phyloP scores from a whole-genome alignment of 2,797 vertebrate genomes.

The Smutsia gigantea region DNA sequence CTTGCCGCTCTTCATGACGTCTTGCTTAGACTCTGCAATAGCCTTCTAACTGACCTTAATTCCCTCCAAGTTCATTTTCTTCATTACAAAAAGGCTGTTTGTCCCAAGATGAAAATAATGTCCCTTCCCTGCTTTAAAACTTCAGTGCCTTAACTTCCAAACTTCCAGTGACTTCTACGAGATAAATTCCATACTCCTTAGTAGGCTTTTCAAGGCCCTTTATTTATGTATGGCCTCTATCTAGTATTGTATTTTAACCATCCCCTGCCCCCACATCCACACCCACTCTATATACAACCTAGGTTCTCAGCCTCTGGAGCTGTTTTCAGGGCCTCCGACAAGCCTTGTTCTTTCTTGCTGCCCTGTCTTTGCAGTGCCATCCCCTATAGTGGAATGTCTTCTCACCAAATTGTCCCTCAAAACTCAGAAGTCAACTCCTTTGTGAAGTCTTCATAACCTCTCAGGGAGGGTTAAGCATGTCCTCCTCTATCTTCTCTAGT shows the following conservation, averaged over 20 bases:
- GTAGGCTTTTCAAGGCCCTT: background rate
- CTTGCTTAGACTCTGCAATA: background rate
- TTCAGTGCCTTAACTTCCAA: background rate
- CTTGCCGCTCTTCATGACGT: background rate
- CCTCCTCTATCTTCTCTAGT: background rate
- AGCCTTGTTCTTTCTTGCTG: background rate
- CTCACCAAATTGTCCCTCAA: background rate
- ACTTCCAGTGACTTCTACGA: background rate
- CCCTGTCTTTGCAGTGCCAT: background rate
- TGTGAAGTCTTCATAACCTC: background rate
- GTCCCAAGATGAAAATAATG: background rate
- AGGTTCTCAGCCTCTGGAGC: background rate
- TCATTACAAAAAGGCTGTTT: background rate
- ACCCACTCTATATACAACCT: background rate
- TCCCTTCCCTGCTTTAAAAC: background rate
- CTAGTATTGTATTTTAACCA: background rate
- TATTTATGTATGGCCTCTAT: background rate
- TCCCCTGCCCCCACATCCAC: too few species aligned
- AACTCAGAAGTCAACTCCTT: background rate
- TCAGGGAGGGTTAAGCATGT: background rate
- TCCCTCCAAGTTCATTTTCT: background rate
- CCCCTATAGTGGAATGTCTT: background rate
- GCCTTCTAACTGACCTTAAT: background rate
- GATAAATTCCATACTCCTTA: background rate
- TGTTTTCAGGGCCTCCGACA: background rate